Base-by-base conservation (phyloP, 2,113 vertebrate species). In the Opisthocomus hoazin region DNA sequence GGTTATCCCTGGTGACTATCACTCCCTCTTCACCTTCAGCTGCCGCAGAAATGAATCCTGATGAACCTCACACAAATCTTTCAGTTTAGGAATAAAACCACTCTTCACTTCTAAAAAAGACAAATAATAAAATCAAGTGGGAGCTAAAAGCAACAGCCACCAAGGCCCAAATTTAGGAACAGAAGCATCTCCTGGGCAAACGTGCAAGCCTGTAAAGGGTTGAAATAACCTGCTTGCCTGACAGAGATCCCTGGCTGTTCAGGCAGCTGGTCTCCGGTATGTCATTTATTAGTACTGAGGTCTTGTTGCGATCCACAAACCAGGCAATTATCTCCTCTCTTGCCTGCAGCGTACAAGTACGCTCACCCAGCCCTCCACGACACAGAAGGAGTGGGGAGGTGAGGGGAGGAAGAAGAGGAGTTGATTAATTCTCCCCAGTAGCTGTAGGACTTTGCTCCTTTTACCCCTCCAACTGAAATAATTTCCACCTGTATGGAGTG, bases 331-430 rank as follows among this genome's bases (percentile, higher is more conserved):
- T n/a, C 32, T 91, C n/a, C 15, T 2, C 15, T 16, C 22, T 45
- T 63, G 12, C 32, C 65, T 53, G 21, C 6, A 83, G n/a, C 34
- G 27, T 70, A 50, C 23, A 15, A 70, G 30, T 27, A 78, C 12
- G 12, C 6, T 20, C 17, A 83, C 27, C 5, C 24, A 54, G 37
- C 15, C 10, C 46, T 79, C 53, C 39, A 66, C 10, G 63, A 63
- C 6, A 68, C 10, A 48, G 41, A 19, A 43, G 37, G 5, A 26
- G 4, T 2, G 4, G 2, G 2, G 2, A 43, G 7, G 9, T 15
- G 19, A 75, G 27, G 39, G 9, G 48, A 24, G 8, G 20, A 87
- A 71, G 32, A 13, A 30, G 15, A 53, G 16, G 16, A 73, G 27
- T 30, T 41, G 22, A 73, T 73, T 46, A 43, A 23, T 60, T 84